Conservation (phyloP, 2,888 invertebrate genomes). For the Macrophya alboannulata region DNA sequence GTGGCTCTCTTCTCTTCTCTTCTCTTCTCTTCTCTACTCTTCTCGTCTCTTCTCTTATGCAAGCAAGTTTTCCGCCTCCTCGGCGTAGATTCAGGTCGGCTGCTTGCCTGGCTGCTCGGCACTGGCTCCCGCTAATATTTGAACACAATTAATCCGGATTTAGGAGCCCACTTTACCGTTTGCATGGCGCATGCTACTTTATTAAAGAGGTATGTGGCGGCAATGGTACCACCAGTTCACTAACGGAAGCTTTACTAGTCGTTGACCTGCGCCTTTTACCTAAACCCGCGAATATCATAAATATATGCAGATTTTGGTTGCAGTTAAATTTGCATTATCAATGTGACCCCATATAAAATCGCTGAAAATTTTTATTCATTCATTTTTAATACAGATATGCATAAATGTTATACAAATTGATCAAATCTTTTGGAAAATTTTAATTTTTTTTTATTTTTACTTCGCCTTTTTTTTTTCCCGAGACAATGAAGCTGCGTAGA, state of each 20-base stretch:
- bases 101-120: slow-evolving; percentile 30
- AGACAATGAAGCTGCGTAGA: not conserved
- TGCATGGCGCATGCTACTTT: slow-evolving; percentile 52
- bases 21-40: slow-evolving; percentile 71
- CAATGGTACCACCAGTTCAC: slow-evolving; percentile 35
- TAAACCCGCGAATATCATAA: slow-evolving; percentile 60
- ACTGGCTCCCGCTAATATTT: slow-evolving; percentile 71
- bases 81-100: slow-evolving; percentile 73
- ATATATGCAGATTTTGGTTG: not conserved
- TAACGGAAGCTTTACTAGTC: slow-evolving; percentile 29
- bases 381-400: not conserved
- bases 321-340: not conserved
- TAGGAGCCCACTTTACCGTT: slow-evolving; percentile 59
- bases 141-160: slow-evolving; percentile 75
- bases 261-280: slow-evolving; percentile 40
- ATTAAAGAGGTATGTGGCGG: slow-evolving; percentile 51
- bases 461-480: not conserved
- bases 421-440: not conserved
- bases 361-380: too few relatives aligned
- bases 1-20: slow-evolving; percentile 52
- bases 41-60: slow-evolving; percentile 70
- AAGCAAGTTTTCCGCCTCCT: slow-evolving; percentile 75
- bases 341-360: too few relatives aligned
- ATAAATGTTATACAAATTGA: not conserved
- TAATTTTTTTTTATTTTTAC: not conserved